Percentiles rank a stretch among this genome's conserved stretches.
phyloP scores from a whole-genome alignment of 2,888 invertebrate species.

The Drosophila sordidula region DNA sequence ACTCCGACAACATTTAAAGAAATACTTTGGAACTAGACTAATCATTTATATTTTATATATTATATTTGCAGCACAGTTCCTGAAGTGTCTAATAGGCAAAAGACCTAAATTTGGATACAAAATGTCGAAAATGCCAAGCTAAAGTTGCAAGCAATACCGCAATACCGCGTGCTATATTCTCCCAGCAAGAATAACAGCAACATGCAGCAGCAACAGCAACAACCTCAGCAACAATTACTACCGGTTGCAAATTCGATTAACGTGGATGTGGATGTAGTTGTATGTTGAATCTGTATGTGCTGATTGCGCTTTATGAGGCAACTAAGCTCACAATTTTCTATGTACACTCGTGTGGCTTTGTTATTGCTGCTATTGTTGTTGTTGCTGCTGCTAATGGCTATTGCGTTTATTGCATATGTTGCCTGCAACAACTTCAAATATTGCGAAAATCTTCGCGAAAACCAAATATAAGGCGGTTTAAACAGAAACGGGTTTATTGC shows the following conservation, averaged over 20 bases:
- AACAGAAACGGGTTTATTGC: constrained; percentile 64
- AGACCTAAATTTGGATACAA: no score
- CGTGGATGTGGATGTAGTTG: constrained; percentile 33
- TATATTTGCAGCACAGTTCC: no score
- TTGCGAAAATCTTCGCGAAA: constrained; percentile 71
- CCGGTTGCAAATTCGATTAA: constrained; percentile 49
- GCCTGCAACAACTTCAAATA: constrained; percentile 67
- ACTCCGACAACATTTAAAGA: neutral
- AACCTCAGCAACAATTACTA: constrained; percentile 40
- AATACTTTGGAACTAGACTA: no score
- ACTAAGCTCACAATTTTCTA: constrained; percentile 51
- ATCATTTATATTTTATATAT: neutral
- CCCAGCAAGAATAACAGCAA: constrained; percentile 16
- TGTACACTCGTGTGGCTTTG: constrained; percentile 45
- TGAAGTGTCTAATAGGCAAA: no score
- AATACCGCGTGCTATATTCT: constrained; percentile 5
- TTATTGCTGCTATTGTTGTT: constrained; percentile 29
- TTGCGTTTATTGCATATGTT: constrained; percentile 72
- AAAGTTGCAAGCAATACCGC: neutral
- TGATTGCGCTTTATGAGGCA: constrained; percentile 40
- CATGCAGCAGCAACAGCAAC: constrained; percentile 3
- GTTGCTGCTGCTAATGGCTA: constrained; percentile 60
- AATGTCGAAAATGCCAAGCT: constrained; percentile 12
- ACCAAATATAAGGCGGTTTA: constrained; percentile 51
- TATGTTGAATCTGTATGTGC: neutral